Conservation (phyloP, 2,113 vertebrate species). For the Oncorhynchus masou region DNA sequence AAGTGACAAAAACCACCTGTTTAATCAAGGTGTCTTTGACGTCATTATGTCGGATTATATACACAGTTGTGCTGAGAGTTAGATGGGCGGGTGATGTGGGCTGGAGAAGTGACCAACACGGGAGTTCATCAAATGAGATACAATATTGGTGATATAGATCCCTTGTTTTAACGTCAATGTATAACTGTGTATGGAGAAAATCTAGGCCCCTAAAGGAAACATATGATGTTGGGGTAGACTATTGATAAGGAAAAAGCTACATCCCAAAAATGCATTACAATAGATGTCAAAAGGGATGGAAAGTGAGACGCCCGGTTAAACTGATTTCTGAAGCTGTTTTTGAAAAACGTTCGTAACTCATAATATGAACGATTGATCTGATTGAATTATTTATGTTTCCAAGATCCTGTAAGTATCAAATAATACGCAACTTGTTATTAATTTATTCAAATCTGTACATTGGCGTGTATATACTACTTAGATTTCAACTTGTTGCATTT, state of each 20-base stretch:
- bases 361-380: constrained; percentile 4
- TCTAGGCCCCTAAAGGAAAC: not conserved
- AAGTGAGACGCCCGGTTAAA: not conserved
- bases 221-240: too few species aligned
- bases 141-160: not conserved
- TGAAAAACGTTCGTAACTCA: not conserved
- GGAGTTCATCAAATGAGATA: not conserved
- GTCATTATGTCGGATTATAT: not conserved
- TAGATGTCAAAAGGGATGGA: constrained; percentile 7
- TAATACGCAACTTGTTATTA: constrained; percentile 85
- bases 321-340: not conserved
- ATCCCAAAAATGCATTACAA: constrained; percentile 20
- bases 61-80: not conserved
- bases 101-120: not conserved
- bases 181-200: not conserved
- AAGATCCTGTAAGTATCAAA: constrained; percentile 78
- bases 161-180: not conserved
- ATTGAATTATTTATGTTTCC: constrained; percentile 82
- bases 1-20: not conserved
- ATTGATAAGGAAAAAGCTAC: not conserved
- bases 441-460: constrained; percentile 89
- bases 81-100: too few species aligned
- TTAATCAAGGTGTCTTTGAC: not conserved
- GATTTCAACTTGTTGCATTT: constrained; percentile 84
- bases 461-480: constrained; percentile 87